These are phyloP conservation scores for Pyxicephalus adspersus DNA, from an alignment of 2,113 vertebrate species.

Conservation along the genomic window DNA sequence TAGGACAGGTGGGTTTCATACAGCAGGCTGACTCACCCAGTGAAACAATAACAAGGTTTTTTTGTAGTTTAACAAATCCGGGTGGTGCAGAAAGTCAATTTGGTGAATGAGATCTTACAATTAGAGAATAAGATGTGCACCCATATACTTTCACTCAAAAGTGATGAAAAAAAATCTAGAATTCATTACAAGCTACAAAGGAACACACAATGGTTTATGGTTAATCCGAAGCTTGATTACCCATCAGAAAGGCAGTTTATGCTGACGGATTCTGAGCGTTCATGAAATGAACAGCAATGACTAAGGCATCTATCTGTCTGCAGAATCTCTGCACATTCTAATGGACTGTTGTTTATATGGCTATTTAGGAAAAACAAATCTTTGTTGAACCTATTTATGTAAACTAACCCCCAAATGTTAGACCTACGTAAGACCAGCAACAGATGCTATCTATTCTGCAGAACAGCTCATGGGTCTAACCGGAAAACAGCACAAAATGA, in stretches of 20 bases:
- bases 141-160: background rate
- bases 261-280: slow-evolving; percentile 19
- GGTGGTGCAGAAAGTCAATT: too few relatives aligned
- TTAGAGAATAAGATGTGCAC: background rate
- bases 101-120: background rate
- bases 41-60: background rate
- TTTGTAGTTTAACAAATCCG: background rate
- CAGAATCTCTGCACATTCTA: background rate
- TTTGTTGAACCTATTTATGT: slow-evolving; percentile 20
- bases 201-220: background rate
- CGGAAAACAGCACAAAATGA: background rate
- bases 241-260: slow-evolving; percentile 7
- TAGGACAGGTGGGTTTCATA: too few relatives aligned
- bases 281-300: slow-evolving; percentile 22
- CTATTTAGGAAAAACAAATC: slow-evolving; percentile 21
- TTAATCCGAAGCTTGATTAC: background rate
- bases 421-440: background rate
- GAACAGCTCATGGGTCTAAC: slow-evolving; percentile 16
- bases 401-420: slow-evolving; percentile 30
- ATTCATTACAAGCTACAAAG: background rate
- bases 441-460: slow-evolving; percentile 14
- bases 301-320: slow-evolving; percentile 5
- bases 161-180: background rate
- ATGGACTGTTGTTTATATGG: slow-evolving; percentile 45
- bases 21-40: too few relatives aligned